Conservation (phyloP, 1,140 invertebrate genomes). For the Drosophila erecta region DNA sequence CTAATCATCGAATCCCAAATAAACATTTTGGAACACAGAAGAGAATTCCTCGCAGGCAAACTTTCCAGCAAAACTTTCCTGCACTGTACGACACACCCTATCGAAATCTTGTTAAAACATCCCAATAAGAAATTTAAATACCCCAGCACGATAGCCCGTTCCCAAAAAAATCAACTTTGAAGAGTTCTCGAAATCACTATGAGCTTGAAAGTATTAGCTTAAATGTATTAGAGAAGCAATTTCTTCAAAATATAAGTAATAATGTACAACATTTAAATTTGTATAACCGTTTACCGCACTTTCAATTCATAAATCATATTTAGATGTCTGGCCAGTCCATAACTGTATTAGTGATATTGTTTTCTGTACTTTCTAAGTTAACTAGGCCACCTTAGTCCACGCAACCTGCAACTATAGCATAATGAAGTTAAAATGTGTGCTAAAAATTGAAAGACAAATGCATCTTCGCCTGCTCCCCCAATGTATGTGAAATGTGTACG, state of each 20-base stretch:
- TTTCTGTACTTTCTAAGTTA: slow-evolving; percentile 73
- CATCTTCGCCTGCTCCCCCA: slow-evolving; percentile 18
- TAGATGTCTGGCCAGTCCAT: neutral
- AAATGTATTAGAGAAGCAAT: slow-evolving; percentile 1
- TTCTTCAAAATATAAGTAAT: too few relatives aligned
- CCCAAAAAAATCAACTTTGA: slow-evolving; percentile 21
- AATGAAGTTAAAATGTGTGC: slow-evolving; percentile 49
- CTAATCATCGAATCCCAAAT: too few relatives aligned
- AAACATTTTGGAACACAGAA: too few relatives aligned
- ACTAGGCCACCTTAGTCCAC: slow-evolving; percentile 74
- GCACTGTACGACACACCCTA: too few relatives aligned
- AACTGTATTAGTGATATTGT: slow-evolving; percentile 46
- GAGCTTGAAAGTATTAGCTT: neutral
- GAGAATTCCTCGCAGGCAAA: too few relatives aligned
- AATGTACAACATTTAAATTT: neutral
- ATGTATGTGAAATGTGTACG: slow-evolving; percentile 74
- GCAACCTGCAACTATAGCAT: slow-evolving; percentile 40
- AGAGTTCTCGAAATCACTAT: neutral
- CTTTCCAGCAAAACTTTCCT: too few relatives aligned
- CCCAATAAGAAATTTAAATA: too few relatives aligned
- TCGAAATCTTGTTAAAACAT: too few relatives aligned
- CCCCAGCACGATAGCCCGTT: too few relatives aligned
- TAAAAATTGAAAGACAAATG: slow-evolving; percentile 17
- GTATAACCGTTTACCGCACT: neutral
- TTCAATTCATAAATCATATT: neutral